Conservation (phyloP, 2,797 vertebrate genomes). For the Potorous gilbertii region DNA sequence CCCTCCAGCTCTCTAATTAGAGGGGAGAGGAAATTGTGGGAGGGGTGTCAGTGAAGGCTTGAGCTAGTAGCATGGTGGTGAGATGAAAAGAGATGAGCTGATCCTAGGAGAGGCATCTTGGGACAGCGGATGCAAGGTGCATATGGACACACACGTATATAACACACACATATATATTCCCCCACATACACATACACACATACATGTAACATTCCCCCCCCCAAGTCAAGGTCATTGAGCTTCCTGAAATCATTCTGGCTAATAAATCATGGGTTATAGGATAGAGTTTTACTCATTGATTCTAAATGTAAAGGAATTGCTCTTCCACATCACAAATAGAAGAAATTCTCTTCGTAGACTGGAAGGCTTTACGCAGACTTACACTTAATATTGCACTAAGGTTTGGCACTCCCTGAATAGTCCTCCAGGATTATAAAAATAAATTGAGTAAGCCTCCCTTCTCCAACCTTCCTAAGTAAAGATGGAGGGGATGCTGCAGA, state of each 20-base stretch:
- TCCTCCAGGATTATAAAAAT: background rate
- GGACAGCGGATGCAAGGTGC: background rate
- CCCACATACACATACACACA: no score
- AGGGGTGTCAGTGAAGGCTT: background rate
- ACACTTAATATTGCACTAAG: background rate
- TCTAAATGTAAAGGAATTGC: background rate
- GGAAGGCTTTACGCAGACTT: background rate
- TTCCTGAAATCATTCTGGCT: background rate
- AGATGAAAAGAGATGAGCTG: background rate
- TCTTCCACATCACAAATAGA: background rate
- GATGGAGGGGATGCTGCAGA: background rate
- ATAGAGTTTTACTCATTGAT: background rate
- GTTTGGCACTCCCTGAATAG: background rate
- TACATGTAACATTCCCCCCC: no score
- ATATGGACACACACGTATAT: no score
- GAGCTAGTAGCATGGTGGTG: background rate
- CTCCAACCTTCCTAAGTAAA: background rate
- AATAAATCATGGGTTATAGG: background rate
- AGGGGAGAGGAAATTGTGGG: background rate
- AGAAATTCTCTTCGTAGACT: background rate
- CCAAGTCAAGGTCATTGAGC: background rate
- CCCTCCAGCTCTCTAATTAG: background rate
- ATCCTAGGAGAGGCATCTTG: background rate
- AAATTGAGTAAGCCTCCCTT: background rate
- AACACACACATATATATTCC: background rate